These are phyloP conservation scores for Melanostoma mellinum DNA, from an alignment of 2,888 invertebrate species.

Conservation along the genomic window DNA sequence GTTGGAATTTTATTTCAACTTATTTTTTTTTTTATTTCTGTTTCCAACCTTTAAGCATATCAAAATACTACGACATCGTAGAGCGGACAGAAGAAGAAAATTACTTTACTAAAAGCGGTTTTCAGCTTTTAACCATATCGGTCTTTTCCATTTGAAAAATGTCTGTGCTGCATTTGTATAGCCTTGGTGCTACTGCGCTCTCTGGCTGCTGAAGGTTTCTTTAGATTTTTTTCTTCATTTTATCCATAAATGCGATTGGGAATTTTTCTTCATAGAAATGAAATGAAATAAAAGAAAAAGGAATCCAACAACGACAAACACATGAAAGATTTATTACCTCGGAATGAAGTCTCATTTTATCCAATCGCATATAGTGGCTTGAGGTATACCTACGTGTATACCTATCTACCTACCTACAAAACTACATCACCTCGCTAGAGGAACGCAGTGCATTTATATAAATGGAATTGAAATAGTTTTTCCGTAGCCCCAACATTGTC, in stretches of 20 bases:
- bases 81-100: constrained; percentile 44
- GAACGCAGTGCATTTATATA: constrained; percentile 39
- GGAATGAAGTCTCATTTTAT: constrained; percentile 67
- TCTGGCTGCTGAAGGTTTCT: constrained; percentile 42
- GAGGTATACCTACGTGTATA: constrained; percentile 31
- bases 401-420: too few species aligned
- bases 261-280: constrained; percentile 53
- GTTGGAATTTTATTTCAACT: constrained; percentile 62
- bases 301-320: constrained; percentile 58
- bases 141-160: constrained; percentile 56
- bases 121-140: constrained; percentile 68
- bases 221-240: constrained; percentile 14
- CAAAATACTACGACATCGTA: constrained; percentile 15
- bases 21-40: constrained; percentile 21
- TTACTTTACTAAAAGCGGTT: constrained; percentile 65
- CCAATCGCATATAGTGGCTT: constrained; percentile 52
- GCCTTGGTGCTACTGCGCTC: constrained; percentile 17
- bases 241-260: constrained; percentile 63
- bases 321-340: constrained; percentile 65
- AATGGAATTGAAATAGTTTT: constrained; percentile 52
- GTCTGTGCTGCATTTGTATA: constrained; percentile 37
- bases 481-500: constrained; percentile 3
- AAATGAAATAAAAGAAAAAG: constrained; percentile 18
- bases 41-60: constrained; percentile 62
- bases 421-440: not conserved